Evolutionary conservation across 2,888 invertebrate genomes (phyloP).

Genomic region (Hedychridium roseum): DNA sequence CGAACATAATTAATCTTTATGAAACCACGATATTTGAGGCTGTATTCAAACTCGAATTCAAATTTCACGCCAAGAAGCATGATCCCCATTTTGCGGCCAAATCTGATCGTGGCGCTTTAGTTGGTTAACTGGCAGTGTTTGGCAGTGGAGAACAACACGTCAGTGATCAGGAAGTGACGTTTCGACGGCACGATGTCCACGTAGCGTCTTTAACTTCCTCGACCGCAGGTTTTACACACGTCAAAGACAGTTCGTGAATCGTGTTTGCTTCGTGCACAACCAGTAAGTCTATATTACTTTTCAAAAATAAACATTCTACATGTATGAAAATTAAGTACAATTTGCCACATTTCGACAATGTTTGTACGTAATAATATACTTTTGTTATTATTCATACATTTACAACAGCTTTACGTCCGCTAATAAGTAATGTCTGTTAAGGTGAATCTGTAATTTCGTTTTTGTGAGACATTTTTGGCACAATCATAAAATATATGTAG

Average conservation of each 20-base stretch:
- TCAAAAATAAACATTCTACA: not conserved
- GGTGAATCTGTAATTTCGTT: not conserved
- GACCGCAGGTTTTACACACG: conserved; percentile 29
- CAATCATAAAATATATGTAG: conserved; percentile 5
- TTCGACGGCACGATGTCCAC: conserved; percentile 43
- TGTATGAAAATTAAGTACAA: not conserved
- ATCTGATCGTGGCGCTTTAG: conserved; percentile 9
- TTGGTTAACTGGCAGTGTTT: too few species aligned
- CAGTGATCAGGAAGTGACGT: conserved; percentile 54
- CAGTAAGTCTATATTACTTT: conserved; percentile 22
- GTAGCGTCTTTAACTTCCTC: conserved; percentile 40
- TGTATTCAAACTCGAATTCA: too few species aligned
- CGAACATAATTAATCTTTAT: too few species aligned
- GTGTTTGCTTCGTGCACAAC: conserved; percentile 28
- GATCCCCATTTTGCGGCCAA: too few species aligned
- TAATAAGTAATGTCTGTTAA: not conserved
- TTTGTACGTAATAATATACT: not conserved
- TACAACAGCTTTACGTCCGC: not conserved
- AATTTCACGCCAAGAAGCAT: too few species aligned
- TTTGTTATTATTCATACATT: not conserved
- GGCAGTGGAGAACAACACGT: too few species aligned
- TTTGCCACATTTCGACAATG: not conserved
- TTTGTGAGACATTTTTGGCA: not conserved
- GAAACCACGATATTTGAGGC: too few species aligned
- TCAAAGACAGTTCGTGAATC: conserved; percentile 36